Conservation (phyloP, 2,888 invertebrate genomes). For the Heteropelma amictum region DNA sequence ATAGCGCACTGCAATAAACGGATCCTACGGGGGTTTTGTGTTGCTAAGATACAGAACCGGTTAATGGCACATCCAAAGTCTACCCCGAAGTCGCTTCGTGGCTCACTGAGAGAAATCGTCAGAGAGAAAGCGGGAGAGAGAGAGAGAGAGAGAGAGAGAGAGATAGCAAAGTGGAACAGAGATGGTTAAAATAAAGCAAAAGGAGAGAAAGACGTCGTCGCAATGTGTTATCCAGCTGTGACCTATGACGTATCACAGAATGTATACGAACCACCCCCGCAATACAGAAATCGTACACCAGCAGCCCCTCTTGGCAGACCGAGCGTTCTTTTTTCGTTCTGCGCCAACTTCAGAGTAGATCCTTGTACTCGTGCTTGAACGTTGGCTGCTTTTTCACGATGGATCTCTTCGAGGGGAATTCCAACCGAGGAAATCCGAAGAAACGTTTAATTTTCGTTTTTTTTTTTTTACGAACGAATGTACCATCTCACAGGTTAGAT, state of each 20-base stretch:
- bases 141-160: background rate
- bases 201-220: slow-evolving; percentile 70
- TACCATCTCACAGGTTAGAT: too few relatives aligned
- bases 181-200: slow-evolving; percentile 15
- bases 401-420: background rate
- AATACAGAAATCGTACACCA: slow-evolving; percentile 3
- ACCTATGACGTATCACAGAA: slow-evolving; percentile 74
- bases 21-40: slow-evolving; percentile 60
- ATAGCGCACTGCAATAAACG: slow-evolving; percentile 72
- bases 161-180: background rate
- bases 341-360: background rate
- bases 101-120: slow-evolving; percentile 29
- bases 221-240: slow-evolving; percentile 75
- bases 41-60: slow-evolving; percentile 75
- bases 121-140: background rate
- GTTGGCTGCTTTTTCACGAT: background rate
- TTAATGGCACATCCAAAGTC: slow-evolving; percentile 71
- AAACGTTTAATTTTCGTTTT: too few relatives aligned
- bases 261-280: slow-evolving; percentile 58
- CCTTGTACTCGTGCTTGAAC: background rate
- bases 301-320: slow-evolving; percentile 10
- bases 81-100: slow-evolving; percentile 47
- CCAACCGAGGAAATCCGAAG: too few relatives aligned
- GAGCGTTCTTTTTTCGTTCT: slow-evolving; percentile 4
- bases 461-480: too few relatives aligned